These are phyloP conservation scores for Chymomyza costata DNA, from an alignment of 1,140 invertebrate species.

Conservation along the genomic window DNA sequence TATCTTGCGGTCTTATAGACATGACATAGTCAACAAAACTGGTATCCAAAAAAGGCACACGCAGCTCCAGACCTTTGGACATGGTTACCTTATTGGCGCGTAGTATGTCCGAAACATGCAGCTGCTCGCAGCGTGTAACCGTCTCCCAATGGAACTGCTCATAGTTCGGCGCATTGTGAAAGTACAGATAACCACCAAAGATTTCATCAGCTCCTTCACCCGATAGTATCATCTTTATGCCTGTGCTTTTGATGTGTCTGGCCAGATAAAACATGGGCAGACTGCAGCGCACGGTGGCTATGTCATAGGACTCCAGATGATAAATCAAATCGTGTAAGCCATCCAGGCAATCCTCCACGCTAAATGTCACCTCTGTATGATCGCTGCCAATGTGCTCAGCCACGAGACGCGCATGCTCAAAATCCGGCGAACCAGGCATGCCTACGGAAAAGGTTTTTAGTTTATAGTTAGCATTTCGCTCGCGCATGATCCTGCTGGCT, in stretches of 20 bases:
- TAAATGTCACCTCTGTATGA: slow-evolving; percentile 90
- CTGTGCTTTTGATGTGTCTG: slow-evolving; percentile 79
- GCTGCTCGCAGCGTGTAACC: slow-evolving; percentile 78
- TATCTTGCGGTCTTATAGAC: slow-evolving; percentile 79
- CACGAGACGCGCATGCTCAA: slow-evolving; percentile 86
- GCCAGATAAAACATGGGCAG: slow-evolving; percentile 85
- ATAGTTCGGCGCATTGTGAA: slow-evolving; percentile 86
- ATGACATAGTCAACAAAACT: slow-evolving; percentile 87
- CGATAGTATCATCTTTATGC: slow-evolving; percentile 83
- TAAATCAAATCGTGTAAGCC: slow-evolving; percentile 83
- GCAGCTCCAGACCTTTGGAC: slow-evolving; percentile 86
- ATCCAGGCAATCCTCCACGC: slow-evolving; percentile 83
- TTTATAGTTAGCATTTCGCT: slow-evolving; percentile 39
- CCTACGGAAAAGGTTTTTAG: slow-evolving; percentile 90
- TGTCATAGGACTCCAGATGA: slow-evolving; percentile 90
- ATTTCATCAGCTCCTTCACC: slow-evolving; percentile 94
- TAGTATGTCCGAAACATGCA: slow-evolving; percentile 89
- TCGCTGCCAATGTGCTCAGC: slow-evolving; percentile 88
- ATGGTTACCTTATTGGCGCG: slow-evolving; percentile 91
- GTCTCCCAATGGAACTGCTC: slow-evolving; percentile 86
- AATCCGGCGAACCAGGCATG: slow-evolving; percentile 89
- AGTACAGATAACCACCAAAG: slow-evolving; percentile 92
- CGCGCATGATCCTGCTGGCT: slow-evolving; percentile 77
- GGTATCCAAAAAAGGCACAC: slow-evolving; percentile 91
- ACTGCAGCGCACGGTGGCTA: slow-evolving; percentile 90